Evolutionary conservation across 2,888 invertebrate species (phyloP).

Genomic region (Synanthedon formicaeformis): DNA sequence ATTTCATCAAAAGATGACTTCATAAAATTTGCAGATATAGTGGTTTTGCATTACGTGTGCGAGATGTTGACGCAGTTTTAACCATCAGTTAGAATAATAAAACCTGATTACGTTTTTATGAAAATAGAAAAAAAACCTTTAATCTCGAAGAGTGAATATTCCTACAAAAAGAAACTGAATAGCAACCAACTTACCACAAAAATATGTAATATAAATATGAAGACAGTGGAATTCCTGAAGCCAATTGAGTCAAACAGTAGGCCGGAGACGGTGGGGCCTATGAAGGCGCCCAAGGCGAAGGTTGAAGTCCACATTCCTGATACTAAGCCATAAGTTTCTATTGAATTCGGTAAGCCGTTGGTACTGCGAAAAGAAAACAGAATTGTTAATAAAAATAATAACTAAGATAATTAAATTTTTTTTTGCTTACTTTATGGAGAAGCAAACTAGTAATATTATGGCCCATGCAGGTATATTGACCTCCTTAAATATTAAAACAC

Average conservation of each 20-base stretch:
- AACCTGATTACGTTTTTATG: too few relatives aligned
- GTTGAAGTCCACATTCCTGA: slow-evolving; percentile 93
- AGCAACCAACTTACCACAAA: slow-evolving; percentile 68
- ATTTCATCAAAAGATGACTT: too few relatives aligned
- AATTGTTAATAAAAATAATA: background rate
- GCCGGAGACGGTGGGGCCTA: slow-evolving; percentile 83
- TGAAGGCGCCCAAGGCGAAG: slow-evolving; percentile 88
- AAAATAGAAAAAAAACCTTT: too few relatives aligned
- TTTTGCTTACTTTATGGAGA: too few relatives aligned
- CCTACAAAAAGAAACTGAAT: too few relatives aligned
- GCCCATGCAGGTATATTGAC: background rate
- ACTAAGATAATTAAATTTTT: too few relatives aligned
- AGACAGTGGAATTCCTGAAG: slow-evolving; percentile 77
- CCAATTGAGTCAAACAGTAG: slow-evolving; percentile 79
- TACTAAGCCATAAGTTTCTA: slow-evolving; percentile 90
- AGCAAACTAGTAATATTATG: background rate
- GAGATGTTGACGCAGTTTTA: too few relatives aligned
- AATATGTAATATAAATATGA: slow-evolving; percentile 75
- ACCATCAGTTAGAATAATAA: too few relatives aligned
- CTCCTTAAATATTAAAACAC: background rate
- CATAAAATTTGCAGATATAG: too few relatives aligned
- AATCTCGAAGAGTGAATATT: too few relatives aligned
- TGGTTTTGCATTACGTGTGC: too few relatives aligned
- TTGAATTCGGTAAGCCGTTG: slow-evolving; percentile 82
- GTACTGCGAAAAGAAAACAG: slow-evolving; percentile 50